A percentile compares a stretch with the other conserved stretches of the same genome.
These are phyloP conservation scores for Hypothenemus hampei DNA, from an alignment of 1,140 invertebrate genomes.

Conservation along the genomic window DNA sequence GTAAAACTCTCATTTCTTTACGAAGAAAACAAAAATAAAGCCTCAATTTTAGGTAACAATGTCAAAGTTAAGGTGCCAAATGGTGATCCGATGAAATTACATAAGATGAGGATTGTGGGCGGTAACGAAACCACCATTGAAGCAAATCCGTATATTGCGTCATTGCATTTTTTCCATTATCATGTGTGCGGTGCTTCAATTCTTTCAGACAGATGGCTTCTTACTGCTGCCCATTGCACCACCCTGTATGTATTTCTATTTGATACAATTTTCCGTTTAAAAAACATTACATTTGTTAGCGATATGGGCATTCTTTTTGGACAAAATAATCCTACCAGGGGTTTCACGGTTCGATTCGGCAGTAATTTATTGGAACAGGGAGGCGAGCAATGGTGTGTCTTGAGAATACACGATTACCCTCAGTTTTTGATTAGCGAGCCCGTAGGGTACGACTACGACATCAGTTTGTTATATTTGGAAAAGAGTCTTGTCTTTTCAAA, in stretches of 20 bases:
- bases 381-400: neutral
- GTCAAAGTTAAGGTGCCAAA: too few species aligned
- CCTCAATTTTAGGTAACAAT: too few species aligned
- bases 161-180: constrained; percentile 38
- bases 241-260: too few species aligned
- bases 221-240: constrained; percentile 23
- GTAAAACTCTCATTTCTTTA: too few species aligned
- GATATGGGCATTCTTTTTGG: too few species aligned
- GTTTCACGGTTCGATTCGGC: neutral
- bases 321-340: neutral
- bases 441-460: constrained; percentile 1
- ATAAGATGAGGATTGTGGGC: constrained; percentile 50
- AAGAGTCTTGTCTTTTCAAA: neutral
- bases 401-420: neutral
- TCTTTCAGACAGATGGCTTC: constrained; percentile 14
- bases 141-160: constrained; percentile 52
- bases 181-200: constrained; percentile 29
- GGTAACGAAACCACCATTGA: constrained; percentile 48
- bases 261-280: too few species aligned
- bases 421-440: neutral
- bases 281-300: too few species aligned
- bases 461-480: constrained; percentile 4
- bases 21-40: too few species aligned
- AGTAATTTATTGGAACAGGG: neutral
- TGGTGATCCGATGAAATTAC: too few species aligned